Evolutionary conservation across 2,888 invertebrate species (phyloP).

Genomic region (Panzeria rudis): DNA sequence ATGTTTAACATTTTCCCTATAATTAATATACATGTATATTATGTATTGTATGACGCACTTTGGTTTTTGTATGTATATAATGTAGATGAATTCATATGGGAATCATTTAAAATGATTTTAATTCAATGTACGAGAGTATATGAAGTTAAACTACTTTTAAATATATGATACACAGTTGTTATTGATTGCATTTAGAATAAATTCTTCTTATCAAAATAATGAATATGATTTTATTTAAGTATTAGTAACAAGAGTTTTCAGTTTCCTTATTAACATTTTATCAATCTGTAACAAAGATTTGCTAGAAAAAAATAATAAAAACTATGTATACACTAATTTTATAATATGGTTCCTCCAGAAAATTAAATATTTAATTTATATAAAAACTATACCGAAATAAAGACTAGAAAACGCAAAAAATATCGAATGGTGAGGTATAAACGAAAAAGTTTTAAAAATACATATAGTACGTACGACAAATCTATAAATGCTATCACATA

Average conservation of each 20-base stretch:
- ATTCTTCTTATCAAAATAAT: constrained; percentile 54
- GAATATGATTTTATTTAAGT: constrained; percentile 37
- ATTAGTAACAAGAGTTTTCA: constrained; percentile 53
- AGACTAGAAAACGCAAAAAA: constrained; percentile 23
- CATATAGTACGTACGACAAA: not conserved
- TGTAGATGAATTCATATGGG: constrained; percentile 5
- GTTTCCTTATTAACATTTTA: constrained; percentile 7
- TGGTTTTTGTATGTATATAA: not conserved
- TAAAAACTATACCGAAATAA: not conserved
- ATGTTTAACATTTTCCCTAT: constrained; percentile 33
- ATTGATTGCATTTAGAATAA: constrained; percentile 42
- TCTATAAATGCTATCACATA: constrained; percentile 41
- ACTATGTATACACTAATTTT: not conserved
- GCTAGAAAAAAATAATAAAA: not conserved
- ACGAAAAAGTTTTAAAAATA: not conserved
- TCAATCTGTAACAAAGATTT: not conserved
- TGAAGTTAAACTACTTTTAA: constrained; percentile 36
- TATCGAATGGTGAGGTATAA: constrained; percentile 8
- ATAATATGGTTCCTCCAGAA: not conserved
- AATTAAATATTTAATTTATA: not conserved
- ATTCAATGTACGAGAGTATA: constrained; percentile 11
- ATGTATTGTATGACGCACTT: constrained; percentile 18
- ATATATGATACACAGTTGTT: constrained; percentile 76
- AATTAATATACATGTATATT: constrained; percentile 10
- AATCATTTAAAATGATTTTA: constrained; percentile 31